A percentile compares a stretch with the other conserved stretches of the same genome.
Evolutionary conservation across 1,140 invertebrate genomes (phyloP).

Genomic region (Drosophila hydei): DNA sequence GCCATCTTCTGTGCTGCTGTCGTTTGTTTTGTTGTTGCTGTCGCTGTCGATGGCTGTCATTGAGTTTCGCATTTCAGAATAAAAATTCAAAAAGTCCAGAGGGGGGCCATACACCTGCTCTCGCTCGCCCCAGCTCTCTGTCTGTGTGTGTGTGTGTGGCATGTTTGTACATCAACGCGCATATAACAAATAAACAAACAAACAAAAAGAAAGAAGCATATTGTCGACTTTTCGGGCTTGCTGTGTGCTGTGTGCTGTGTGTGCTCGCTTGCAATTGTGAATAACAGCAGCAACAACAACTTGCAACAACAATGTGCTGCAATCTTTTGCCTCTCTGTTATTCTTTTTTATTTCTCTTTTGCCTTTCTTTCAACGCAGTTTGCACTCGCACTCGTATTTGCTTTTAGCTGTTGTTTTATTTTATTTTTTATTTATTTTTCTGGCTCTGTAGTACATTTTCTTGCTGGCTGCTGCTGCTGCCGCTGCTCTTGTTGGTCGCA

Average conservation of each 20-base stretch:
- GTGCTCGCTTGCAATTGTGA: conserved; percentile 61
- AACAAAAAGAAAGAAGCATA: no score
- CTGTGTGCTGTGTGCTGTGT: conserved; percentile 57
- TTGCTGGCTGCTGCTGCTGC: conserved; percentile 28
- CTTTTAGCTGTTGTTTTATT: conserved; percentile 51
- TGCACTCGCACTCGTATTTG: conserved; percentile 46
- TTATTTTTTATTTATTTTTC: conserved; percentile 35
- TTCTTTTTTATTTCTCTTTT: conserved; percentile 8
- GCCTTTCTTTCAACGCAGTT: conserved; percentile 40
- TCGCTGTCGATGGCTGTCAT: conserved; percentile 63
- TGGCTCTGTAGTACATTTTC: conserved; percentile 45
- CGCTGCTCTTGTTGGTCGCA: conserved; percentile 52
- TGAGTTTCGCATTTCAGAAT: conserved; percentile 68
- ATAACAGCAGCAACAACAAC: conserved; percentile 44
- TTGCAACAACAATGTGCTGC: conserved; percentile 57
- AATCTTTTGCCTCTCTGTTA: conserved; percentile 51
- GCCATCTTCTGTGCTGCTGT: no score
- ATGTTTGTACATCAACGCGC: conserved; percentile 65
- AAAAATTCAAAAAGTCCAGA: conserved; percentile 62
- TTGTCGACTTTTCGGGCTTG: conserved; percentile 58
- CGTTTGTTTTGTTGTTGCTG: conserved; percentile 19
- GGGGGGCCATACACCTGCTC: conserved; percentile 31
- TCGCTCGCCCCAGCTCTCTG: not conserved
- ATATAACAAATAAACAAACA: conserved; percentile 63
- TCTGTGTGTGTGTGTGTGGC: conserved; percentile 45